phyloP scores from a whole-genome alignment of 2,113 vertebrate species.

The Strix uralensis region DNA sequence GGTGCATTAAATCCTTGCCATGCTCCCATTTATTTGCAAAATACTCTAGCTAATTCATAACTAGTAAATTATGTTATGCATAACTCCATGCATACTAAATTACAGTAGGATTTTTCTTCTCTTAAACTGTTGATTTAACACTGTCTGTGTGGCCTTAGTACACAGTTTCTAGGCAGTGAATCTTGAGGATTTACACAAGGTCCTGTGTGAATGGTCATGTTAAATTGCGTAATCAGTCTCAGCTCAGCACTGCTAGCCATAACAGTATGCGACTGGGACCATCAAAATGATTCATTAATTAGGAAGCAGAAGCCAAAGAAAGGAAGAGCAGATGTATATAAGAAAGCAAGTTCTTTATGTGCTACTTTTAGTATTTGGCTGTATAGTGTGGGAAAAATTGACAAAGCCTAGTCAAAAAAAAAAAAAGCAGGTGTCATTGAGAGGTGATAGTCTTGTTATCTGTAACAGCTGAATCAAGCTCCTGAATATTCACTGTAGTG shows the following conservation, averaged over 20 bases:
- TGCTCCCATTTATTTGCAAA: not conserved
- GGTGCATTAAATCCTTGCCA: not conserved
- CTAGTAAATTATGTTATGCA: not conserved
- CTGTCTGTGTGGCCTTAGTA: not conserved
- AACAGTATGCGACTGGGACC: not conserved
- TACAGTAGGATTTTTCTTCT: not conserved
- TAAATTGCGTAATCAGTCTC: not conserved
- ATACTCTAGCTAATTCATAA: not conserved
- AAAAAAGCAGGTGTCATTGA: not conserved
- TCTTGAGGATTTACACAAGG: not conserved
- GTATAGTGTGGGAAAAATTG: not conserved
- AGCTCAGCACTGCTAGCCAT: not conserved
- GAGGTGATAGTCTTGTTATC: not conserved
- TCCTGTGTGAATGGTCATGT: not conserved
- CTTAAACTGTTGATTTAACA: not conserved
- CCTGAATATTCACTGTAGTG: not conserved
- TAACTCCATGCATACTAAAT: not conserved
- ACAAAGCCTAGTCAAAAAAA: not conserved
- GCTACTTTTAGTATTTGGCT: not conserved
- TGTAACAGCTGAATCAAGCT: not conserved
- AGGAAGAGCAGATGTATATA: not conserved
- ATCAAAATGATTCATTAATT: not conserved
- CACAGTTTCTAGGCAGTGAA: not conserved
- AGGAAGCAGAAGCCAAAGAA: not conserved
- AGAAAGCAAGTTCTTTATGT: not conserved